Evolutionary conservation across 2,113 vertebrate species (phyloP).

Genomic region (Madoqua kirkii): DNA sequence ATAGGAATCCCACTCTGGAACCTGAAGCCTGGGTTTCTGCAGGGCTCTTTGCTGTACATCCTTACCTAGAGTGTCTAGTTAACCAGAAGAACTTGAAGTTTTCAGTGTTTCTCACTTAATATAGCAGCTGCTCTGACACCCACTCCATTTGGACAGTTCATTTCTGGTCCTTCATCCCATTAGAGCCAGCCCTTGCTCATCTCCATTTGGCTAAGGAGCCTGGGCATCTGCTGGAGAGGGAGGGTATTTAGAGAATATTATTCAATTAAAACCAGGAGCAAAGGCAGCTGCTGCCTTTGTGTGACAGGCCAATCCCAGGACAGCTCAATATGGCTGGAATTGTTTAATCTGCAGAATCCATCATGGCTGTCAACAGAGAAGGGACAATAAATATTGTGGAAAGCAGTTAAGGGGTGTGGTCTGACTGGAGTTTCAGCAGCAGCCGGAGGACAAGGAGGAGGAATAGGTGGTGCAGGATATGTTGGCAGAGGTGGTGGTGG

Average conservation of each 20-base stretch:
- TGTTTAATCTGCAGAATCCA: neutral
- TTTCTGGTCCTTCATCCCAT: conserved; percentile 79
- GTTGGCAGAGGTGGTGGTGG: no score
- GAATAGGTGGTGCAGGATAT: neutral
- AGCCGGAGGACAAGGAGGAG: neutral
- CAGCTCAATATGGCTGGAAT: neutral
- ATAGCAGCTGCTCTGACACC: conserved; percentile 80
- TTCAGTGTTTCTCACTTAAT: conserved; percentile 89
- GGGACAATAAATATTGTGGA: neutral
- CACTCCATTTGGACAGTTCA: conserved; percentile 86
- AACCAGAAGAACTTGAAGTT: conserved; percentile 78
- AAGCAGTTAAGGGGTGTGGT: neutral
- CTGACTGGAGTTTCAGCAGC: neutral
- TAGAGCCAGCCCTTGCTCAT: conserved; percentile 80
- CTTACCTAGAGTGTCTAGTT: conserved; percentile 78
- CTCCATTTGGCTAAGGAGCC: conserved; percentile 90
- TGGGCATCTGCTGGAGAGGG: conserved; percentile 80
- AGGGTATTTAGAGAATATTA: conserved; percentile 84
- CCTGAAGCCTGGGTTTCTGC: conserved; percentile 74
- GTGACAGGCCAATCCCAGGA: neutral
- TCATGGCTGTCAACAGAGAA: neutral
- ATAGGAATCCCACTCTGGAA: conserved; percentile 57
- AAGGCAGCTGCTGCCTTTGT: conserved; percentile 65
- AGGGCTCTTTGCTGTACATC: conserved; percentile 67
- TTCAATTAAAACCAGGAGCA: conserved; percentile 78